Base-by-base conservation (phyloP, 37 sponge, comb jelly and placozoan genomes). In the Amphimedon queenslandica region DNA sequence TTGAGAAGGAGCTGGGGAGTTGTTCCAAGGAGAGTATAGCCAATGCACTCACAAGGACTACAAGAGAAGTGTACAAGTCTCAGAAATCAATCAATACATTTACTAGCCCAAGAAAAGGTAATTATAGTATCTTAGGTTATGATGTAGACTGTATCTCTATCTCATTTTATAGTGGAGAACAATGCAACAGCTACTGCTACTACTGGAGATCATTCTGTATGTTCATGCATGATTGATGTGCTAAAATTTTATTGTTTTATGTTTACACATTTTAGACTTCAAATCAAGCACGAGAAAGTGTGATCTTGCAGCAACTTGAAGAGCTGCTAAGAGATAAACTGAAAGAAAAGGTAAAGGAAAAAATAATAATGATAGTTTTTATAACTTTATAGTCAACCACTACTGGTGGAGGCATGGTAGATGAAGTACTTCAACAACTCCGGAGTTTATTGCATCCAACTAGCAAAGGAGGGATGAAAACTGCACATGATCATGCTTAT, bases 21-120 rank as follows among this genome's bases (percentile, higher is more conserved):
- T n/a, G n/a, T n/a, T n/a, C n/a, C 18, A 39, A 39, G 64, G 65
- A 71, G 13, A 24, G 20, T 10, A 39, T 81, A 2, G 41, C 40
- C 0, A 41, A 55, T 30, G 75, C 82, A 27, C 60, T 81, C 18
- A 23, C 10, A 27, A 64, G 51, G 42, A 42, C 60, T 28, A 81
- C 67, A 56, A 81, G 74, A 55, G 82, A 81, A 57, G 74, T 74
- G 33, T 74, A 74, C 60, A 68, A 38, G 21, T 67, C 66, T 28
- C 82, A 81, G 58, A 39, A 4, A 53, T 66, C 74, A 51, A 67
- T 81, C 23, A 66, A 73, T 31, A n/a, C 21, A 5, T n/a, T 25
- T 5, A 25, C 28, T 6, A 60, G 61, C 61, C 5, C 61, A n/a
- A 11, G 61, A n/a, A 11, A 25, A 60, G 61, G 61, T 60, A 60